Evolutionary conservation across 1,140 invertebrate species (phyloP).

Genomic region (Pentalonia nigronervosa): DNA sequence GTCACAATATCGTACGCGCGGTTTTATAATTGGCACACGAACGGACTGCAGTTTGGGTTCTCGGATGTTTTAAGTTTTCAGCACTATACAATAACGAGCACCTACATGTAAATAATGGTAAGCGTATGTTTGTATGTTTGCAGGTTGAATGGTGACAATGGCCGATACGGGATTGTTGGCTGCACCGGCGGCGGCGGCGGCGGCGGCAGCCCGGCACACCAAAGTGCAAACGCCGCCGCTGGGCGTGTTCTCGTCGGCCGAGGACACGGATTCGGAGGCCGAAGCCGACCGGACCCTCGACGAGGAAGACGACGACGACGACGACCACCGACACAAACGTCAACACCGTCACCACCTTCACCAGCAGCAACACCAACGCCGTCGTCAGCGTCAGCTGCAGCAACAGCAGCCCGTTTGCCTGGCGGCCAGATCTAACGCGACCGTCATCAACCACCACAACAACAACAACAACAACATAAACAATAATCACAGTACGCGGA

Average conservation of each 20-base stretch:
- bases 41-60: too few relatives aligned
- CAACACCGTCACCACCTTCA: not conserved
- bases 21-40: too few relatives aligned
- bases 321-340: not conserved
- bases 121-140: not conserved
- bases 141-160: constrained; percentile 58
- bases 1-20: too few relatives aligned
- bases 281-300: constrained; percentile 28
- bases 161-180: constrained; percentile 57
- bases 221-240: constrained; percentile 53
- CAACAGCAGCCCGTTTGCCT: constrained; percentile 41
- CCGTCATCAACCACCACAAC: not conserved
- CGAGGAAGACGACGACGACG: constrained; percentile 1
- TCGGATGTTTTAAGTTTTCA: too few relatives aligned
- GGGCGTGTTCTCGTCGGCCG: constrained; percentile 50
- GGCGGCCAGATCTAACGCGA: not conserved
- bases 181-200: constrained; percentile 47
- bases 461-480: constrained; percentile 5
- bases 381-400: not conserved
- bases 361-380: not conserved
- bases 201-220: constrained; percentile 28
- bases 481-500: constrained; percentile 60
- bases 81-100: not conserved
- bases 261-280: constrained; percentile 47
- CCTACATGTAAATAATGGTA: not conserved